A percentile compares a stretch with the other conserved stretches of the same genome.
Conservation (phyloP, 2,797 vertebrate genomes). For the Glossophaga mutica region DNA sequence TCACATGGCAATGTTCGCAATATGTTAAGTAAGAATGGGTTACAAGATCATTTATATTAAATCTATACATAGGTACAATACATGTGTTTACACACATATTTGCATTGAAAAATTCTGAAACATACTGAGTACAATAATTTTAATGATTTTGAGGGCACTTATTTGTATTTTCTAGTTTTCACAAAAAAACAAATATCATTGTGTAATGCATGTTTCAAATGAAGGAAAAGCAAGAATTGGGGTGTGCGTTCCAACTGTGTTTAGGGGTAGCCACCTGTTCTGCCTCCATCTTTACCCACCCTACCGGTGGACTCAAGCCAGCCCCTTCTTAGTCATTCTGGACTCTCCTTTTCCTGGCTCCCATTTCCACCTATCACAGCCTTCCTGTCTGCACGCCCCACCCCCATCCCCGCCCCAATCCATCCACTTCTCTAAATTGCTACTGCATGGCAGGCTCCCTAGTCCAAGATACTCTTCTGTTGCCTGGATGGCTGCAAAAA, state of each 20-base stretch:
- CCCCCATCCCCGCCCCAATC: fast-evolving
- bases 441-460: background rate
- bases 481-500: background rate
- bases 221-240: background rate
- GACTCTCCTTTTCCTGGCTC: background rate
- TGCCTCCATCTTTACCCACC: background rate
- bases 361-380: background rate
- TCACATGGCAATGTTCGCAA: background rate
- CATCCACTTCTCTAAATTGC: background rate
- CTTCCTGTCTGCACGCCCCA: too few species aligned
- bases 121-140: background rate
- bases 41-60: background rate
- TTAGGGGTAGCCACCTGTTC: background rate
- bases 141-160: background rate
- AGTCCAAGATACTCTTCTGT: background rate
- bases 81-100: background rate
- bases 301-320: background rate
- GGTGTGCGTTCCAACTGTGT: fast-evolving
- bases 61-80: too few species aligned
- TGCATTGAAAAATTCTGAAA: background rate
- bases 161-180: background rate
- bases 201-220: background rate
- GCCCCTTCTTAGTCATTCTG: background rate
- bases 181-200: background rate
- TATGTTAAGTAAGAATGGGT: background rate